Evolutionary conservation across 2,888 invertebrate species (phyloP), one percentile per base, ranked within the genome.

Genomic region (Acanthosoma haemorrhoidale): DNA sequence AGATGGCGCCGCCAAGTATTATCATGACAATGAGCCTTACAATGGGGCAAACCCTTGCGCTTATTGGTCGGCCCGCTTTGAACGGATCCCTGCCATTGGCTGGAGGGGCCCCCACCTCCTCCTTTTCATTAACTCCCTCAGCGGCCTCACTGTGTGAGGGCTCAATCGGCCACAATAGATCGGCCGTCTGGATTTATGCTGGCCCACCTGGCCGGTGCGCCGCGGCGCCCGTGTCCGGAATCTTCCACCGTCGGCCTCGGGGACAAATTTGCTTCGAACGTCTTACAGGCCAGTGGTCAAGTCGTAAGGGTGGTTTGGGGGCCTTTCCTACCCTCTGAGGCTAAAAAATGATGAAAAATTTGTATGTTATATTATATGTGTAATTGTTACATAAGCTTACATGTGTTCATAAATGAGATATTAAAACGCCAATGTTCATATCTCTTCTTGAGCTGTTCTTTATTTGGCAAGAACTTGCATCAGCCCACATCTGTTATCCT

Each of bases 11-110:
- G 51, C 51, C 29, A 13, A 25, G 25, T 51, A 51, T 51, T 51
- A 51, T 51, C 51, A 51, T 51, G 51, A 51, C 51, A 51, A 51
- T 51, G 51, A 51, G 51, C 13, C 51, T 51, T 51, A 51, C 51
- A 51, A 51, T 51, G 51, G 51, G 51, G 51, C 51, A 25, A 51
- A 51, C 51, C 51, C 51, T 25, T 51, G 21, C 51, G 21, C 51
- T 25, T 21, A 51, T 51, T 51, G 51, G 51, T n/a, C 51, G 51
- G 6, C 1, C 51, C 5, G 51, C 51, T 51, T 51, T 51, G 51
- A 51, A 25, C 29, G n/a, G 51, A 51, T 21, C 3, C 1, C 16
- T 6, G 25, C 25, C 51, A 51, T 51, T 51, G 51, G 51, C 51
- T 25, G 51, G 5, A 4, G 13, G n/a, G 21, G 6, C 29, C 6